These are phyloP conservation scores for Zosterops pallidus DNA, from an alignment of 2,113 vertebrate genomes.

Conservation along the genomic window DNA sequence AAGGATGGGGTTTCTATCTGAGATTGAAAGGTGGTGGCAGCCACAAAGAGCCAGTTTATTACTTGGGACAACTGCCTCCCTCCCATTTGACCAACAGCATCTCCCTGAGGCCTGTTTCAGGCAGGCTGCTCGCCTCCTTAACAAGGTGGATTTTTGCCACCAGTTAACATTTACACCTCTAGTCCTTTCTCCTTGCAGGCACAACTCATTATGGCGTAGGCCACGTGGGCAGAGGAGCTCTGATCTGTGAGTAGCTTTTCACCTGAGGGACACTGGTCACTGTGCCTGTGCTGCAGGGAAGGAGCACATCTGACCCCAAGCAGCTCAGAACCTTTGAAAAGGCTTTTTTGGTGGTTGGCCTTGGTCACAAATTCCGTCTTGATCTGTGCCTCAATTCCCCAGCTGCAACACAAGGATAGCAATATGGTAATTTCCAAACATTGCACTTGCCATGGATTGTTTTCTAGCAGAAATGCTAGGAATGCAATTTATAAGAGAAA, in stretches of 20 bases:
- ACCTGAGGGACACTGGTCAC: neutral
- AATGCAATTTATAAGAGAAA: constrained; percentile 34
- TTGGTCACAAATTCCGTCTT: neutral
- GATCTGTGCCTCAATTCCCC: neutral
- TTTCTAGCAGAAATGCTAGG: constrained; percentile 24
- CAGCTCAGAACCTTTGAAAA: neutral
- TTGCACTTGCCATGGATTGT: neutral
- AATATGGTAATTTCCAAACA: neutral
- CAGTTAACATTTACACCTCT: neutral
- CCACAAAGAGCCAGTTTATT: neutral
- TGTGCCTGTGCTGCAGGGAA: neutral
- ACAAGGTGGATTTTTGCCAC: neutral
- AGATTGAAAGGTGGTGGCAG: constrained; percentile 36
- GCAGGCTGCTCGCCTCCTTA: neutral
- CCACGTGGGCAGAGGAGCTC: neutral
- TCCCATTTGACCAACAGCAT: neutral
- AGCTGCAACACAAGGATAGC: neutral
- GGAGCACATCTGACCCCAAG: neutral
- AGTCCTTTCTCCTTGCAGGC: neutral
- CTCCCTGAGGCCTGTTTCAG: neutral
- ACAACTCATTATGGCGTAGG: neutral
- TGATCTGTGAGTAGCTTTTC: neutral
- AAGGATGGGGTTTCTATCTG: constrained; percentile 19
- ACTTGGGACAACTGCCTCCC: neutral
- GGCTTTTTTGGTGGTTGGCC: neutral